phyloP scores from a whole-genome alignment of 2,113 vertebrate genomes.

The Herpailurus yagouaroundi region DNA sequence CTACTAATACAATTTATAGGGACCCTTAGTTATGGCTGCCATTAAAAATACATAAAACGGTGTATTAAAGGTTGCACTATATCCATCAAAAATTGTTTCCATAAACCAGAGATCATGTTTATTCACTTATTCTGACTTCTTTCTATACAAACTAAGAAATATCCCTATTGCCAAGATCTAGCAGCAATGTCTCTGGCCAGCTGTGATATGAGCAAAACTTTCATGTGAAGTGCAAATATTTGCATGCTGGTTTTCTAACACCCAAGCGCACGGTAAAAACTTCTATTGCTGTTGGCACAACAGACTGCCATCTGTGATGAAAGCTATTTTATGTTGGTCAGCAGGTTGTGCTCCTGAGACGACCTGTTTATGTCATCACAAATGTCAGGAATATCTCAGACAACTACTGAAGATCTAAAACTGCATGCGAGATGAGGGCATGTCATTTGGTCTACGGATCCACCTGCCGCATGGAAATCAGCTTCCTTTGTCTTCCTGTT shows the following conservation, averaged over 20 bases:
- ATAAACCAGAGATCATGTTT: not conserved
- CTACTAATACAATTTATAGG: not conserved
- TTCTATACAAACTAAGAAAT: not conserved
- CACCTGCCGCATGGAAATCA: not conserved
- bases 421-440: not conserved
- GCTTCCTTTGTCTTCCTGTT: not conserved
- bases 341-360: not conserved
- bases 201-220: not conserved
- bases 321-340: not conserved
- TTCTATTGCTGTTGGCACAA: not conserved
- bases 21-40: not conserved
- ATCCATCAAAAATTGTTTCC: not conserved
- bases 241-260: not conserved
- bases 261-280: not conserved
- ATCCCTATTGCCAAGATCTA: not conserved
- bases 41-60: not conserved
- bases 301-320: not conserved
- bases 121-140: not conserved
- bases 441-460: not conserved
- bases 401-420: not conserved
- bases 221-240: not conserved
- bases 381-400: not conserved
- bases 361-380: not conserved
- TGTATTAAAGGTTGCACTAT: not conserved
- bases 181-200: not conserved